These are phyloP conservation scores for Triops longicaudatus DNA, from an alignment of 1,140 invertebrate genomes.

Conservation along the genomic window DNA sequence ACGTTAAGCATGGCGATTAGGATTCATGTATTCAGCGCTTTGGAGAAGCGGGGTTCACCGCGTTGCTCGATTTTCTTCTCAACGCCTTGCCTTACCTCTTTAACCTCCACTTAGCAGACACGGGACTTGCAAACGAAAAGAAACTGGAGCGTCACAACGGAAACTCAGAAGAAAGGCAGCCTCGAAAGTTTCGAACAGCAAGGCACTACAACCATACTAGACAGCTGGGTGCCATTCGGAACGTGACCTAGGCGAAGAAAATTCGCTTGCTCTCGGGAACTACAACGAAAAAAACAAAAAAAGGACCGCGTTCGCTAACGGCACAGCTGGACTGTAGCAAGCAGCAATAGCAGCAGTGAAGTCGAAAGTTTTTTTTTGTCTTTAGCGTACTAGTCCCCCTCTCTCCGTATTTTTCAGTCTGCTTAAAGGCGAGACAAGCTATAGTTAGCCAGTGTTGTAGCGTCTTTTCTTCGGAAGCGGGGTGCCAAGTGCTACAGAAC, in stretches of 20 bases:
- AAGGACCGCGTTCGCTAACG: neutral
- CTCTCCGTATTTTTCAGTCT: neutral
- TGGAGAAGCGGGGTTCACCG: neutral
- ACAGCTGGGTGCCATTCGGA: slow-evolving; percentile 13
- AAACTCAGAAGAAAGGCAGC: neutral
- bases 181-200: neutral
- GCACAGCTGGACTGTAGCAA: neutral
- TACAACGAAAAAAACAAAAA: neutral
- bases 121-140: neutral
- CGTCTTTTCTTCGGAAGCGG: neutral
- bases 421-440: neutral
- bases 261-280: neutral
- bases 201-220: neutral
- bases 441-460: slow-evolving; percentile 8
- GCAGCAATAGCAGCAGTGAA: neutral
- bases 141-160: neutral
- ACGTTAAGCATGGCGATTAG: neutral
- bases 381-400: neutral
- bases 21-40: neutral
- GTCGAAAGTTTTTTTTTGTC: neutral
- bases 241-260: neutral
- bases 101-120: neutral
- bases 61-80: neutral
- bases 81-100: neutral
- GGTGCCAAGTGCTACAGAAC: slow-evolving; percentile 8